These are phyloP conservation scores for Neotoxoptera formosana DNA, from an alignment of 1,140 invertebrate species.

Conservation along the genomic window DNA sequence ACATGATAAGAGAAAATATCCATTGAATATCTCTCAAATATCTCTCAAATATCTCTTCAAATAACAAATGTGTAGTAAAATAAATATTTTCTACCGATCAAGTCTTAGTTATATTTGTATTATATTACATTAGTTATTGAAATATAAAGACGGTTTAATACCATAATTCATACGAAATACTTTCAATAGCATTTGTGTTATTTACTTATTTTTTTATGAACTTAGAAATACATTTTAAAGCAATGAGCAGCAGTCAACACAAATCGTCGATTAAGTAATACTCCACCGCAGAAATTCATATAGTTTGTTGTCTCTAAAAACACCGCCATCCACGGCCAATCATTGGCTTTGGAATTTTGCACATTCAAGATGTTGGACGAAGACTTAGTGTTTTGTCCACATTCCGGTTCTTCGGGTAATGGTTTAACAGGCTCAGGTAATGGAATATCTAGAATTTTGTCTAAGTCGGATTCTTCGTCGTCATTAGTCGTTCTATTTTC, in stretches of 20 bases:
- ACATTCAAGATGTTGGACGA: constrained; percentile 77
- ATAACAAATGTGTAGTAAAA: too few relatives aligned
- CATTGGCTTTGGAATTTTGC: constrained; percentile 73
- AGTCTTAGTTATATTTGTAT: not conserved
- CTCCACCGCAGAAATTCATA: constrained; percentile 78
- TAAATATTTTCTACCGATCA: not conserved
- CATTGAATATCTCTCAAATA: too few relatives aligned
- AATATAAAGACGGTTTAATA: not conserved
- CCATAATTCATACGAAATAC: not conserved
- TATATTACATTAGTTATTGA: not conserved
- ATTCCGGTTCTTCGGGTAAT: constrained; percentile 57
- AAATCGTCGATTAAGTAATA: constrained; percentile 76
- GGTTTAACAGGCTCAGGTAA: constrained; percentile 24
- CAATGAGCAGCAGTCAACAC: constrained; percentile 87
- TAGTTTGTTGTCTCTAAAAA: constrained; percentile 80
- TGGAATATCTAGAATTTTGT: not conserved
- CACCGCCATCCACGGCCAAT: constrained; percentile 84
- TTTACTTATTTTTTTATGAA: not conserved
- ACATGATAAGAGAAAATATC: too few relatives aligned
- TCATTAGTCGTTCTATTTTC: not conserved
- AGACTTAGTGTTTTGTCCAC: constrained; percentile 80
- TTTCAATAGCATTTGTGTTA: not conserved
- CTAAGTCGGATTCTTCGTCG: not conserved
- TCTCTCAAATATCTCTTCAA: too few relatives aligned
- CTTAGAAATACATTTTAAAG: constrained; percentile 65